phyloP scores from a whole-genome alignment of 2,113 vertebrate genomes.

The Cyphomyrus discorhynchus region DNA sequence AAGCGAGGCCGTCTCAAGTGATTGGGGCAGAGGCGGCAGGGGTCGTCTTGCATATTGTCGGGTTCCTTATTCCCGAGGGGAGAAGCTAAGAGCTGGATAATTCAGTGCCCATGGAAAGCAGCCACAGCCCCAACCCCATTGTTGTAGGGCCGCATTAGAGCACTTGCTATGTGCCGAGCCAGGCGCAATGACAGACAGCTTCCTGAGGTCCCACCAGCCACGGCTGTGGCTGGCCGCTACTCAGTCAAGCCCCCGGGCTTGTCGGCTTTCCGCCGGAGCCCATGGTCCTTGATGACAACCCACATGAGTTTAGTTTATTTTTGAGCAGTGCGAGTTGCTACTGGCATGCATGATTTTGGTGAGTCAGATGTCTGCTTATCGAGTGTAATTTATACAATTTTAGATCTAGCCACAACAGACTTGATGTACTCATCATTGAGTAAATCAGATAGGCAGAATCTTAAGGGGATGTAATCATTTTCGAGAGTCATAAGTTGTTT shows the following conservation, averaged over 20 bases:
- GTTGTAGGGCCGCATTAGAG: slow-evolving; percentile 12
- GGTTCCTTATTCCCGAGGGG: neutral
- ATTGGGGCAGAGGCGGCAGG: neutral
- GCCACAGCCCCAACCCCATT: slow-evolving; percentile 30
- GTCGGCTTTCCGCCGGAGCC: neutral
- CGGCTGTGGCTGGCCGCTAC: too few species aligned
- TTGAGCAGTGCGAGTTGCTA: neutral
- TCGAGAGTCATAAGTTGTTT: neutral
- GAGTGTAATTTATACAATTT: neutral
- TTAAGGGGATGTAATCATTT: neutral
- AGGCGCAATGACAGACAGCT: slow-evolving; percentile 18
- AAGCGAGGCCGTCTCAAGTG: neutral
- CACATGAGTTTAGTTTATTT: neutral
- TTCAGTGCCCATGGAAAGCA: slow-evolving; percentile 25
- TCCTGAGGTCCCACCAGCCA: neutral
- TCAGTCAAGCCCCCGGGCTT: neutral
- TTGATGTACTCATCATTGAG: neutral
- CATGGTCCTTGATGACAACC: neutral
- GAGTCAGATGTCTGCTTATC: neutral
- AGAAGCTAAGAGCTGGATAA: neutral
- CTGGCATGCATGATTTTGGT: slow-evolving; percentile 13
- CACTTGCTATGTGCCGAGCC: neutral
- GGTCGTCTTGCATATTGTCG: slow-evolving; percentile 5
- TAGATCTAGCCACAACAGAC: neutral
- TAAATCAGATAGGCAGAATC: neutral